Evolutionary conservation across 2,797 vertebrate genomes (phyloP).

Genomic region (Anguilla megastoma): DNA sequence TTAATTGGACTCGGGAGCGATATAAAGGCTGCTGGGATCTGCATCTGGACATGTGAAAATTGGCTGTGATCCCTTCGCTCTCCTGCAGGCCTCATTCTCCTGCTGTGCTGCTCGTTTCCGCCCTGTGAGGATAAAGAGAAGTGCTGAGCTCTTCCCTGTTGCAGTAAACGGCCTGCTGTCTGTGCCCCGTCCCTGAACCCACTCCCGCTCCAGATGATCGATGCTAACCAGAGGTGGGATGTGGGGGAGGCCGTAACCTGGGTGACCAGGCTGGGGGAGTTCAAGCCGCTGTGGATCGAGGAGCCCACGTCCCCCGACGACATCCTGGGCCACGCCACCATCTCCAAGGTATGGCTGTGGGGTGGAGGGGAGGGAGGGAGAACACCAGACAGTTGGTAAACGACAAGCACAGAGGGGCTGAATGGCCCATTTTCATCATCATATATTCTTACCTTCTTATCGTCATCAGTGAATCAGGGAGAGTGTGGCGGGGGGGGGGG

Average conservation of each 20-base stretch:
- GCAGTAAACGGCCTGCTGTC: too few relatives aligned
- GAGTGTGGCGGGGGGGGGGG: neutral
- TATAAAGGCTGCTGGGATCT: neutral
- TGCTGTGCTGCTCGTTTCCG: neutral
- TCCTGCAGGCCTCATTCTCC: too few relatives aligned
- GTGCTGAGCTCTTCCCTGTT: neutral
- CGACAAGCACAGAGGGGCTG: neutral
- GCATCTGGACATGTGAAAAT: neutral
- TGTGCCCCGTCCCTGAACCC: neutral
- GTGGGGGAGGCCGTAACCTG: constrained; percentile 75
- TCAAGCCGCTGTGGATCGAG: constrained; percentile 80
- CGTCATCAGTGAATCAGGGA: neutral
- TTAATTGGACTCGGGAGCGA: neutral
- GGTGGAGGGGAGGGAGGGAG: neutral
- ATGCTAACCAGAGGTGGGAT: constrained; percentile 83
- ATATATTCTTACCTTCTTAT: neutral
- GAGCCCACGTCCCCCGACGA: constrained; percentile 82
- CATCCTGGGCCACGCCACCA: constrained; percentile 76
- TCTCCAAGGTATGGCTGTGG: constrained; percentile 71
- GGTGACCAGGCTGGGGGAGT: constrained; percentile 74
- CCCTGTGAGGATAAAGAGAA: neutral
- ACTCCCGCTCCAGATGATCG: constrained; percentile 72
- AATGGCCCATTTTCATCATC: neutral
- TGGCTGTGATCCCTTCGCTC: neutral
- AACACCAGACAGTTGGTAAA: neutral